Percentiles rank a stretch among this genome's conserved stretches.
Evolutionary conservation across 2,113 vertebrate genomes (phyloP).

Genomic region (Herpailurus yagouaroundi): DNA sequence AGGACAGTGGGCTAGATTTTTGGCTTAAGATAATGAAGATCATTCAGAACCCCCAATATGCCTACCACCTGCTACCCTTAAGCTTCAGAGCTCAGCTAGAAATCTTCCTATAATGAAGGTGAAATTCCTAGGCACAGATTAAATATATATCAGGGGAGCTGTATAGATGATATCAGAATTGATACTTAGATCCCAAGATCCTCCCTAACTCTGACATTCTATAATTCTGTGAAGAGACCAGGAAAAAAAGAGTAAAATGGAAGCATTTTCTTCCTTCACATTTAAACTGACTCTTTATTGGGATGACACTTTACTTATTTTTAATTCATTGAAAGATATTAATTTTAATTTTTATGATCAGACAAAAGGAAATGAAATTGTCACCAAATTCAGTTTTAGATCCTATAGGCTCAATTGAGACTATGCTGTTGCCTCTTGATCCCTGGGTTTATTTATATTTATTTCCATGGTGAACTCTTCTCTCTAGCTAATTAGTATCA

Average conservation of each 20-base stretch:
- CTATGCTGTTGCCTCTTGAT: not conserved
- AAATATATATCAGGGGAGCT: not conserved
- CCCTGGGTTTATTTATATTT: not conserved
- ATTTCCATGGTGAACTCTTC: not conserved
- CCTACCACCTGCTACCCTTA: rapidly evolving
- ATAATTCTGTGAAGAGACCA: not conserved
- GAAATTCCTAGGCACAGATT: not conserved
- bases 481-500: not conserved
- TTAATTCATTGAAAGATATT: not conserved
- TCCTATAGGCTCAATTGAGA: not conserved
- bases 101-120: not conserved
- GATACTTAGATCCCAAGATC: not conserved
- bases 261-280: not conserved
- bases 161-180: not conserved
- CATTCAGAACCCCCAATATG: not conserved
- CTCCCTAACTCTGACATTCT: not conserved
- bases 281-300: not conserved
- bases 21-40: not conserved
- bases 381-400: not conserved
- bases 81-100: not conserved
- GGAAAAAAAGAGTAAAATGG: not conserved
- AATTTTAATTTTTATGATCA: not conserved
- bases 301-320: not conserved
- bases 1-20: not conserved
- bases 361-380: not conserved